A percentile compares a stretch with the other conserved stretches of the same genome.
Evolutionary conservation across 2,888 invertebrate species (phyloP).

Genomic region (Tetanocera ferruginea): DNA sequence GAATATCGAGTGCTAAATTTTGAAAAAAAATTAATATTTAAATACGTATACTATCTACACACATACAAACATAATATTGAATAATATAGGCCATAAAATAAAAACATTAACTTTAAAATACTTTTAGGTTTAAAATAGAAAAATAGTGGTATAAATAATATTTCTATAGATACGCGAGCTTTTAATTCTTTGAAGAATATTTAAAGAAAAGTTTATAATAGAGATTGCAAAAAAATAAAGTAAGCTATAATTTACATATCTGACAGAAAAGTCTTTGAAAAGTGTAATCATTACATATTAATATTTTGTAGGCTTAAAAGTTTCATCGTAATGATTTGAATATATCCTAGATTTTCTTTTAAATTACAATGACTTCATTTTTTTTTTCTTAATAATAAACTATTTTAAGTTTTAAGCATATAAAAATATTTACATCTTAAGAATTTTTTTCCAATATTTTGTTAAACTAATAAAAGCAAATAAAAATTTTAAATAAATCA

Average conservation of each 20-base stretch:
- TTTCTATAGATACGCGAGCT: background rate
- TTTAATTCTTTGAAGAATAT: background rate
- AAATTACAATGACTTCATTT: background rate
- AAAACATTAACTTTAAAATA: conserved; percentile 5
- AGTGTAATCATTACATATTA: background rate
- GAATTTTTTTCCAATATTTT: background rate
- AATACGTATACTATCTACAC: conserved; percentile 18
- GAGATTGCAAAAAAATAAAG: background rate
- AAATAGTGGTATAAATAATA: conserved; percentile 18
- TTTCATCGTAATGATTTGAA: background rate
- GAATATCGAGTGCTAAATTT: conserved; percentile 17
- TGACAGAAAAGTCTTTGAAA: background rate
- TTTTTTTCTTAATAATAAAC: background rate
- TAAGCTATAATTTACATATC: conserved; percentile 5
- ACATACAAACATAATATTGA: background rate
- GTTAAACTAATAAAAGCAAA: background rate
- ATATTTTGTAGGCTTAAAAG: background rate
- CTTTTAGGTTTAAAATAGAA: conserved; percentile 18
- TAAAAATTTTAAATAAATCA: background rate
- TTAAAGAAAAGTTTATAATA: background rate
- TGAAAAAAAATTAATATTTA: background rate
- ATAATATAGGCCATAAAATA: background rate
- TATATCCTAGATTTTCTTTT: background rate
- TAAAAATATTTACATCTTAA: conserved; percentile 5
- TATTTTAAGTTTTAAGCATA: conserved; percentile 2